phyloP scores from a whole-genome alignment of 2,888 invertebrate genomes.

The Drosophila recens region DNA sequence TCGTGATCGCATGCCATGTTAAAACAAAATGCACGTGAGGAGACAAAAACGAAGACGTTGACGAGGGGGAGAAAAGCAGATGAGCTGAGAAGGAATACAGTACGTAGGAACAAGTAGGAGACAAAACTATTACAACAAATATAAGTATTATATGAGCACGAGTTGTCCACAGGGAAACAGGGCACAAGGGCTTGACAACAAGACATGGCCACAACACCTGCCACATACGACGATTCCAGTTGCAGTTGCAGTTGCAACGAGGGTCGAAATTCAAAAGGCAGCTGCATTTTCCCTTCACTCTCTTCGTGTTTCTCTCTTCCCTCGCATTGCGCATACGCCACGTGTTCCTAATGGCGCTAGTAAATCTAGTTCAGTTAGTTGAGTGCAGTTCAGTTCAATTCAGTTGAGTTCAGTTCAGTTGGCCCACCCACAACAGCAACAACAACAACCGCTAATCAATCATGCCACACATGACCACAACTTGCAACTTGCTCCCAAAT shows the following conservation, averaged over 20 bases:
- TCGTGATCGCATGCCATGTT: slow-evolving; percentile 80
- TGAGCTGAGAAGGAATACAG: background rate
- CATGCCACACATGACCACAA: slow-evolving; percentile 32
- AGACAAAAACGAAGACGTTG: background rate
- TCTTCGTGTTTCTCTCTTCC: background rate
- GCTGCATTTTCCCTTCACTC: slow-evolving; percentile 24
- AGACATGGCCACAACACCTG: slow-evolving; percentile 69
- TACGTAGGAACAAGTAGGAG: background rate
- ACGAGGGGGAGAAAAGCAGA: background rate
- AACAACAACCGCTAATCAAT: slow-evolving; percentile 53
- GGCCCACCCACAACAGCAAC: slow-evolving; percentile 24
- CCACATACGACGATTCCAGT: slow-evolving; percentile 29
- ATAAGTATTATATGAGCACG: slow-evolving; percentile 37
- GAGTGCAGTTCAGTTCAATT: background rate
- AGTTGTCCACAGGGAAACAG: slow-evolving; percentile 22
- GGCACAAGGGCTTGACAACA: slow-evolving; percentile 17
- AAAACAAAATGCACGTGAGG: slow-evolving; percentile 52
- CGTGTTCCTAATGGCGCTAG: slow-evolving; percentile 5
- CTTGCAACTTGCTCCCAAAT: slow-evolving; percentile 11
- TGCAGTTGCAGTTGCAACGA: slow-evolving; percentile 15
- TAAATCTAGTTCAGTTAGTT: slow-evolving; percentile 28
- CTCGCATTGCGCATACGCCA: slow-evolving; percentile 42
- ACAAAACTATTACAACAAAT: slow-evolving; percentile 39
- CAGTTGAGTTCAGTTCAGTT: background rate
- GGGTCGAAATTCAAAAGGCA: slow-evolving; percentile 26